phyloP scores from a whole-genome alignment of 2,888 invertebrate genomes.

The Hymenopus coronatus region DNA sequence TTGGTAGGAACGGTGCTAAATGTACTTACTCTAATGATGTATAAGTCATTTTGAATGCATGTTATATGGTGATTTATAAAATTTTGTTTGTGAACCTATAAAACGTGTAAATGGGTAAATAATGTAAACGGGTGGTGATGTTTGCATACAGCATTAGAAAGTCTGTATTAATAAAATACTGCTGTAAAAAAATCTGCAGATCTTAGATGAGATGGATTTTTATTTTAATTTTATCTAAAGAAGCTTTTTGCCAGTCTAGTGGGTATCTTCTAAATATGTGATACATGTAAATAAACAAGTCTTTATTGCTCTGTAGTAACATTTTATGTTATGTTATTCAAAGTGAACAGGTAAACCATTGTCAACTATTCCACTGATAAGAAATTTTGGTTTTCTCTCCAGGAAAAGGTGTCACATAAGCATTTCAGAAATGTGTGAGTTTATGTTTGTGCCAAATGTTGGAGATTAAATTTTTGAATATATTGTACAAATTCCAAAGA shows the following conservation, averaged over 20 bases:
- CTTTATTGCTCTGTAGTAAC: not conserved
- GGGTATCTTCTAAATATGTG: slow-evolving; percentile 13
- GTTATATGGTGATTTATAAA: slow-evolving; percentile 23
- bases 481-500: slow-evolving; percentile 34
- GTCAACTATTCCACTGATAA: not conserved
- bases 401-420: not conserved
- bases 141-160: slow-evolving; percentile 12
- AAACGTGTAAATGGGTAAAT: slow-evolving; percentile 23
- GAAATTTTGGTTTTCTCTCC: not conserved
- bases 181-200: not conserved
- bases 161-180: not conserved
- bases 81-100: slow-evolving; percentile 22
- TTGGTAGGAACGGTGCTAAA: slow-evolving; percentile 29
- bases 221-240: not conserved
- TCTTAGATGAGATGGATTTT: not conserved
- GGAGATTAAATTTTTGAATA: slow-evolving; percentile 19
- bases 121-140: slow-evolving; percentile 21
- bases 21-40: slow-evolving; percentile 24
- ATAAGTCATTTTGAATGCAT: slow-evolving; percentile 25
- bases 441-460: slow-evolving; percentile 17
- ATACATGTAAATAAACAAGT: slow-evolving; percentile 12
- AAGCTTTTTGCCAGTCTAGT: not conserved
- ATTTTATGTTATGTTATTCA: not conserved
- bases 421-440: slow-evolving; percentile 15
- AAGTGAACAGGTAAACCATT: not conserved